Base-by-base conservation (phyloP, 2,797 vertebrate genomes). In the Tragelaphus oryx region DNA sequence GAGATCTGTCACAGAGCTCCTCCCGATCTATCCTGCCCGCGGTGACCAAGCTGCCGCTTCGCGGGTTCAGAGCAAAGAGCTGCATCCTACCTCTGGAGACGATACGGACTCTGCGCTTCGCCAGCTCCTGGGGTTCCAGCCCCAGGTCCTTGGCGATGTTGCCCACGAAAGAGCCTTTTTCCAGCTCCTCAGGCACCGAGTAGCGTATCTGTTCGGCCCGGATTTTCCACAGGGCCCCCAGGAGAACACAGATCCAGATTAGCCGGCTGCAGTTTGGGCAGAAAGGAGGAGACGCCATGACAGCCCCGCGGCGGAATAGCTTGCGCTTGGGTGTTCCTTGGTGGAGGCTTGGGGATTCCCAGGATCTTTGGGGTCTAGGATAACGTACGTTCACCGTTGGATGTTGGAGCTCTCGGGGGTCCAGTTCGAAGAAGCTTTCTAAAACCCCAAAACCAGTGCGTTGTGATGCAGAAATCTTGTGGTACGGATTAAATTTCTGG, bases 131-230 rank as follows among this genome's bases (percentile, higher is more conserved):
- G 79, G 98, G 95, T 92, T 98, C 92, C 90, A 99, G 91, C 6
- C 98, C 98, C 60, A 99, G 95, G 97, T 99, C 98, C 86, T 97
- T 96, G 3, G 98, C 98, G 57, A 99, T 93, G 94, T 98, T 98
- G 2, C 98, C 98, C 68, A 99, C 98, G 7, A 98, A 97, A 12
- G 98, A 98, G 3, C 98, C 98, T 41, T 95, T 97, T 71, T 98
- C 98, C 97, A 98, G 97, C 98, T 99, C 98, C 93, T 99, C 98
- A 11, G 97, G 98, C 92, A 99, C 97, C 3, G 98, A 98, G 68
- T 98, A 99, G 81, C 97, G 96, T 46, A 99, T 97, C 92, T 98
- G 98, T 92, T 98, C 98, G 5, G 93, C 96, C 24, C 98, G 97
- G 44, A 50, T 93, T 93, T 92, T 94, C 95, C 96, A 97, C 28